These are phyloP conservation scores for Disparrhopalites patrizii DNA, from an alignment of 2,888 invertebrate species.

Conservation along the genomic window DNA sequence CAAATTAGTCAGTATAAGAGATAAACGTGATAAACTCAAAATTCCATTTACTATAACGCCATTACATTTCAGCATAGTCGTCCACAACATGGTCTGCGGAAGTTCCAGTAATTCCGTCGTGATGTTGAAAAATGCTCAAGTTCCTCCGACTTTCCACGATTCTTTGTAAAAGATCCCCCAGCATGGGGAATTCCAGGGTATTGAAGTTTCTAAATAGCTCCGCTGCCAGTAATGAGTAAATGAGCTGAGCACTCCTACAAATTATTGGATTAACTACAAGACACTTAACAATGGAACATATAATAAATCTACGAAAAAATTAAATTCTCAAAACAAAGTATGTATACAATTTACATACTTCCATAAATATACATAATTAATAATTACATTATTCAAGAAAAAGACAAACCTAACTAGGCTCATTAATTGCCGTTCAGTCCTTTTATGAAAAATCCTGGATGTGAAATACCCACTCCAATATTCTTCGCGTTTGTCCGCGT, in stretches of 20 bases:
- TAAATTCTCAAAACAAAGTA: too few species aligned
- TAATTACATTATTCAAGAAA: too few species aligned
- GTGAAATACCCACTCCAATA: conserved; percentile 98
- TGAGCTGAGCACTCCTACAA: conserved; percentile 39
- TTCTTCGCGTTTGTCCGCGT: conserved; percentile 87
- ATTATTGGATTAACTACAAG: too few species aligned
- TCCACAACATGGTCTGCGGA: conserved; percentile 82
- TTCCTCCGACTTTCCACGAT: conserved; percentile 66
- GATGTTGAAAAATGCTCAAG: conserved; percentile 90
- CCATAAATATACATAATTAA: too few species aligned
- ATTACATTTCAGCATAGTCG: conserved; percentile 79
- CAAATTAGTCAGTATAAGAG: too few species aligned
- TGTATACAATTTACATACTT: too few species aligned
- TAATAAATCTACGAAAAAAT: neutral
- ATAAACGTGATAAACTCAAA: too few species aligned
- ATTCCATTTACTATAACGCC: too few species aligned
- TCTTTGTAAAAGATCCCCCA: conserved; percentile 51
- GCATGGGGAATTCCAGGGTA: conserved; percentile 25
- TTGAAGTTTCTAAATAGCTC: conserved; percentile 30
- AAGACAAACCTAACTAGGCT: conserved; percentile 71
- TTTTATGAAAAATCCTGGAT: conserved; percentile 78
- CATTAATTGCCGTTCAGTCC: conserved; percentile 80
- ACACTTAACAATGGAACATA: neutral
- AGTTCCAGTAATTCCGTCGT: conserved; percentile 88
- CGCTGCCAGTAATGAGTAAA: conserved; percentile 40